Evolutionary conservation across 2,113 vertebrate species (phyloP).

Genomic region (Thomomys bottae): DNA sequence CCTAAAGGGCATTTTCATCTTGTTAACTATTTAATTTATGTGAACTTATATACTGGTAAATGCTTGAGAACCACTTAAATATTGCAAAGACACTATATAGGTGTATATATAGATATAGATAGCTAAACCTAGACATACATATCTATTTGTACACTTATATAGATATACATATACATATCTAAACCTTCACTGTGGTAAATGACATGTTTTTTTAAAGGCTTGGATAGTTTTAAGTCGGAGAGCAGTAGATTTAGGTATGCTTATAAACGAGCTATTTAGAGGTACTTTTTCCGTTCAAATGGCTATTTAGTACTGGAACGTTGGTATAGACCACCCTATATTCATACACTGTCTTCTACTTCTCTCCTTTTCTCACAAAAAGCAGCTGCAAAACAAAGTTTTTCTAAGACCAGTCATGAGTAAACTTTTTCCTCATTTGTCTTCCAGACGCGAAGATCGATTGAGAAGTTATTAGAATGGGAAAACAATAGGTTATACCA

Average conservation of each 20-base stretch:
- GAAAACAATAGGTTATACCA: slow-evolving; percentile 97
- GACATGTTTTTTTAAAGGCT: slow-evolving; percentile 51
- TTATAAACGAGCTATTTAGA: slow-evolving; percentile 37
- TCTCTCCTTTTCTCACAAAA: slow-evolving; percentile 89
- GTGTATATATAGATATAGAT: slow-evolving; percentile 44
- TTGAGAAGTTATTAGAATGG: slow-evolving; percentile 98
- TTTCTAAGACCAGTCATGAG: slow-evolving; percentile 89
- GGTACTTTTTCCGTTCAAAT: slow-evolving; percentile 62
- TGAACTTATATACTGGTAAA: not conserved
- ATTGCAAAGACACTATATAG: not conserved
- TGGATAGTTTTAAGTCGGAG: slow-evolving; percentile 50
- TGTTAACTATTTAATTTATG: slow-evolving; percentile 47
- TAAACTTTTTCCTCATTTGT: slow-evolving; percentile 94
- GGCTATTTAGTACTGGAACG: slow-evolving; percentile 74
- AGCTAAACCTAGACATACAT: no score
- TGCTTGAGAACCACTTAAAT: slow-evolving; percentile 52
- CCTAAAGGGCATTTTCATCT: slow-evolving; percentile 31
- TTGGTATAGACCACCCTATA: slow-evolving; percentile 88
- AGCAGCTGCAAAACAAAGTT: slow-evolving; percentile 94
- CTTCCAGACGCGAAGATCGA: slow-evolving; percentile 98
- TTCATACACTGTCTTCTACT: slow-evolving; percentile 87
- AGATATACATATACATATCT: no score
- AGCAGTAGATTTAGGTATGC: slow-evolving; percentile 2
- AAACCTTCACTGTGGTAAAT: no score
- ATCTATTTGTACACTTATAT: no score